phyloP scores from a whole-genome alignment of 2,797 vertebrate genomes.

The Phrynocephalus vlangalii region DNA sequence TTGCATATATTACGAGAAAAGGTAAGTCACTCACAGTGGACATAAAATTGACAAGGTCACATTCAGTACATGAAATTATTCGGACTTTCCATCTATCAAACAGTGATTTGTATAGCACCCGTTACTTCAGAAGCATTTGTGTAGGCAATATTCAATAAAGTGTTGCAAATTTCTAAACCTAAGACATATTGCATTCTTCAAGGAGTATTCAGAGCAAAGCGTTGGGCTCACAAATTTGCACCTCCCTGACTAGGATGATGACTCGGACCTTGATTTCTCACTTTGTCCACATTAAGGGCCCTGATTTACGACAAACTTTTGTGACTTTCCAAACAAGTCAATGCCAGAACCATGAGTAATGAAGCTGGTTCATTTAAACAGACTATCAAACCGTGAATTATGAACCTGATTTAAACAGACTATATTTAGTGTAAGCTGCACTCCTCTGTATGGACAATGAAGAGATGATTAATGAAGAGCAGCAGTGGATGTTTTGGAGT shows the following conservation, averaged over 20 bases:
- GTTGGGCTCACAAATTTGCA: no score
- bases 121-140: not conserved
- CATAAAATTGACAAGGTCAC: not conserved
- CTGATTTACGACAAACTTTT: not conserved
- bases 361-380: not conserved
- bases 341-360: not conserved
- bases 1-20: not conserved
- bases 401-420: not conserved
- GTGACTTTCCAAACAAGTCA: not conserved
- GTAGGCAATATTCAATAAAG: not conserved
- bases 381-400: no score
- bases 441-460: not conserved
- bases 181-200: not conserved
- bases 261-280: no score
- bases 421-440: not conserved
- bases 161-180: not conserved
- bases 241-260: no score
- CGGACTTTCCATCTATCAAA: not conserved
- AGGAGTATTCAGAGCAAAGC: no score
- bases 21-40: not conserved
- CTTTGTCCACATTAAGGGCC: not conserved
- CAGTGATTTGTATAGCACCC: not conserved
- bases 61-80: not conserved
- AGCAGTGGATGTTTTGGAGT: not conserved
- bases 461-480: not conserved